phyloP scores from a whole-genome alignment of 2,113 vertebrate species.

The Gopherus flavomarginatus region DNA sequence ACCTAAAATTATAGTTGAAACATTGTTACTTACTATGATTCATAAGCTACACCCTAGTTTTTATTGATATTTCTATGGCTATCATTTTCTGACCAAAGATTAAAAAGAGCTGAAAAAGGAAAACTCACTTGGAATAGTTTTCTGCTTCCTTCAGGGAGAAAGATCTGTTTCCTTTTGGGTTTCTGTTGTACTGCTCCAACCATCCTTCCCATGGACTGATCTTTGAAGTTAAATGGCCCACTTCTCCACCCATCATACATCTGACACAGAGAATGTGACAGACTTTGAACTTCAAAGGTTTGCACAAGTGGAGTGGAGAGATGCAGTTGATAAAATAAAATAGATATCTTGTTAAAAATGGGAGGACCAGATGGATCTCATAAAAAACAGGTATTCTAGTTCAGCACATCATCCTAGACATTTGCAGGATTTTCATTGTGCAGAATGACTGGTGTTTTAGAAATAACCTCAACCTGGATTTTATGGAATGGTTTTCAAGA shows the following conservation, averaged over 20 bases:
- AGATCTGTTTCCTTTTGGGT: conserved; percentile 44
- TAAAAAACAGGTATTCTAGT: not conserved
- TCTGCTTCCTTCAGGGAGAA: conserved; percentile 3
- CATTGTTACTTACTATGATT: not conserved
- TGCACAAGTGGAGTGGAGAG: conserved; percentile 1
- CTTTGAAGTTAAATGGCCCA: conserved; percentile 47
- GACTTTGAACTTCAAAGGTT: conserved; percentile 52
- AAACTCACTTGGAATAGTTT: conserved; percentile 21
- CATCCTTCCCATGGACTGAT: not conserved
- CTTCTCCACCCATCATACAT: conserved; percentile 3
- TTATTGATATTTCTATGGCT: conserved; percentile 54
- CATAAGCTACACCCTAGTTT: conserved; percentile 29
- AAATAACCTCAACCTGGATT: not conserved
- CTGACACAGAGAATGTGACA: not conserved
- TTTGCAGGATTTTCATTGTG: not conserved
- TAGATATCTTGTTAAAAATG: conserved; percentile 1
- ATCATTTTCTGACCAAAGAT: conserved; percentile 29
- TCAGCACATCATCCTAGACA: fast-evolving
- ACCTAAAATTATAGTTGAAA: conserved; percentile 7
- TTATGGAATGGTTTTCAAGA: not conserved
- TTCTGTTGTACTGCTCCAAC: conserved; percentile 25
- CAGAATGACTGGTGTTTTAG: not conserved
- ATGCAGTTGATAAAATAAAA: not conserved
- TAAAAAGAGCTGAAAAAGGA: conserved; percentile 21
- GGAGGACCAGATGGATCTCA: not conserved